phyloP scores from a whole-genome alignment of 2,888 invertebrate genomes.

The Eustalomyia histrio region DNA sequence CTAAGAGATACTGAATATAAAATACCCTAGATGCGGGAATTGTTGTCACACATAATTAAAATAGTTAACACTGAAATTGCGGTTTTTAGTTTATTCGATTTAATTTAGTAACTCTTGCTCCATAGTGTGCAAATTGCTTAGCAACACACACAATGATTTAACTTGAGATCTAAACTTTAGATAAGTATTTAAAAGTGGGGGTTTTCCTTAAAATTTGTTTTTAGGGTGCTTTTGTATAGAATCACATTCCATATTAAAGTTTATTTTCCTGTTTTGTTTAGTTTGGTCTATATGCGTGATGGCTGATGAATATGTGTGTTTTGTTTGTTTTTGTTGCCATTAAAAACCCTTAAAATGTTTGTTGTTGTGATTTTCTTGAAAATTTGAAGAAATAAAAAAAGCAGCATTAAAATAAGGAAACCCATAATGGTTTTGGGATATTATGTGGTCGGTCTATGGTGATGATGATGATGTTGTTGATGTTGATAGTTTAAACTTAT shows the following conservation, averaged over 20 bases:
- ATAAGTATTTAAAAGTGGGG: constrained; percentile 26
- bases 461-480: constrained; percentile 1
- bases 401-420: constrained; percentile 12
- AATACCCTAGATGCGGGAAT: no score
- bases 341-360: constrained; percentile 10
- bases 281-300: neutral
- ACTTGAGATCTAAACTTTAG: constrained; percentile 30
- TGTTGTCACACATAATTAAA: no score
- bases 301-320: neutral
- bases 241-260: neutral
- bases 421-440: constrained; percentile 35
- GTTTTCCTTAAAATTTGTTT: neutral
- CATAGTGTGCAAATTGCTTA: neutral
- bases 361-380: constrained; percentile 25
- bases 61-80: no score
- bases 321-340: neutral
- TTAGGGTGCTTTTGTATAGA: neutral
- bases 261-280: neutral
- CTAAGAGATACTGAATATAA: no score
- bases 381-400: neutral
- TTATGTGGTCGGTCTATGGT: constrained; percentile 37
- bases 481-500: constrained; percentile 26
- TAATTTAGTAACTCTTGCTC: no score
- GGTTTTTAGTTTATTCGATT: no score
- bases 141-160: constrained; percentile 16